These are phyloP conservation scores for Mesorhabditis spiculigera DNA, from an alignment of 2,888 invertebrate genomes.

Conservation along the genomic window DNA sequence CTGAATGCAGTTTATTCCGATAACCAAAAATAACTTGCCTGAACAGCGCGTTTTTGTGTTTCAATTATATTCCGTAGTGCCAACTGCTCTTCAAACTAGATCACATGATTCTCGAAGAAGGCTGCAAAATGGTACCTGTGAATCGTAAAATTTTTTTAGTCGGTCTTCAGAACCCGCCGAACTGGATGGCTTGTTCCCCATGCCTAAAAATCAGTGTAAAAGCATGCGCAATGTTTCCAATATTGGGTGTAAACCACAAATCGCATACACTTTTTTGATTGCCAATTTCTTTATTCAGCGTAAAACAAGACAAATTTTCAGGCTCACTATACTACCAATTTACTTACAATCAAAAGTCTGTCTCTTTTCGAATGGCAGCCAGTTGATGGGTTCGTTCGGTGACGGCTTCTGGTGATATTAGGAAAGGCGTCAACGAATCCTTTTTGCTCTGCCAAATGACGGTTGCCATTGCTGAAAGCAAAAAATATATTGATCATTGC, in stretches of 20 bases:
- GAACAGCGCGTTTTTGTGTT: neutral
- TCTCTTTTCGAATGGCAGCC: neutral
- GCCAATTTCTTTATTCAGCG: neutral
- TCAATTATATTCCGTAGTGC: neutral
- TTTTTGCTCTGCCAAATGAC: neutral
- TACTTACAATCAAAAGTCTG: neutral
- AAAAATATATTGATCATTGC: neutral
- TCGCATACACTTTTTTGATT: no score
- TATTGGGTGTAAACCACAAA: neutral
- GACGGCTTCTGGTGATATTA: neutral
- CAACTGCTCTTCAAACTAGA: constrained; percentile 5
- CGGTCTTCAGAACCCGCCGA: neutral
- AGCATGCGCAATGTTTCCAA: neutral
- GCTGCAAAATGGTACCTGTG: neutral
- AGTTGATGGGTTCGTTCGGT: neutral
- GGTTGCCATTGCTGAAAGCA: neutral
- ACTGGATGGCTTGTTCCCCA: neutral
- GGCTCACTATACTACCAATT: neutral
- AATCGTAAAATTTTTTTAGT: neutral
- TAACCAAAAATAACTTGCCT: no score
- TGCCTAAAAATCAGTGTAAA: neutral
- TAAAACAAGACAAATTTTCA: neutral
- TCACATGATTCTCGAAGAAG: neutral
- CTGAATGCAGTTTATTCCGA: no score
- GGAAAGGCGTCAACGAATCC: neutral